phyloP scores from a whole-genome alignment of 2,888 invertebrate species.

The Xylota sylvarum region DNA sequence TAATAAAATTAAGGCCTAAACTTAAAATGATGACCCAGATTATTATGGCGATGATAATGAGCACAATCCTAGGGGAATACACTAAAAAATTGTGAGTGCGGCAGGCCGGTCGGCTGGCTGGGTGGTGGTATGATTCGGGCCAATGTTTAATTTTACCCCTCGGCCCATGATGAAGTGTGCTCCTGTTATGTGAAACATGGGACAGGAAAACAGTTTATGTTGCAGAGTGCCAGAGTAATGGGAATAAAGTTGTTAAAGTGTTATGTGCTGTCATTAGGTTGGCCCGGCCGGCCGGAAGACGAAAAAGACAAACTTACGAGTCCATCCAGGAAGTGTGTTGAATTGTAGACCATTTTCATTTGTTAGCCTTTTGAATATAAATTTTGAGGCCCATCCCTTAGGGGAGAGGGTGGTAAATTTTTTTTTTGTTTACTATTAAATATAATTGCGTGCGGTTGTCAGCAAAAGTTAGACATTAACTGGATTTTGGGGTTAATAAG shows the following conservation, averaged over 20 bases:
- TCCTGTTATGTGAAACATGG: slow-evolving; percentile 12
- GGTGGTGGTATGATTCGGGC: background rate
- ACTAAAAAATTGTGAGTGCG: slow-evolving; percentile 13
- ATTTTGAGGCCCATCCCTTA: slow-evolving; percentile 17
- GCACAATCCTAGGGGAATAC: slow-evolving; percentile 32
- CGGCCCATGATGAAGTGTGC: slow-evolving; percentile 18
- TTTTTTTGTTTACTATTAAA: slow-evolving; percentile 15
- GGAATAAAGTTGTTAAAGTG: slow-evolving; percentile 33
- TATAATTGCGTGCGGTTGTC: slow-evolving; percentile 41
- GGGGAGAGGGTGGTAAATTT: slow-evolving; percentile 13
- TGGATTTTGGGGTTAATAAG: slow-evolving; percentile 29
- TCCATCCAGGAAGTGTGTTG: slow-evolving; percentile 1
- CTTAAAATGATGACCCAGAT: slow-evolving; percentile 42
- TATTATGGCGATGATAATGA: slow-evolving; percentile 42
- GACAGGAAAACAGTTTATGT: slow-evolving; percentile 26
- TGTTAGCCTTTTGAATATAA: slow-evolving; percentile 27
- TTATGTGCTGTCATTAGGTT: background rate
- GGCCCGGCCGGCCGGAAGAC: background rate
- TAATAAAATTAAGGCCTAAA: slow-evolving; percentile 45
- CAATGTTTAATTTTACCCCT: slow-evolving; percentile 10
- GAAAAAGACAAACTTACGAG: background rate
- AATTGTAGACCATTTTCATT: slow-evolving; percentile 18
- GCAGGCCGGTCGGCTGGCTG: background rate
- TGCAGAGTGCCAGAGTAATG: slow-evolving; percentile 16
- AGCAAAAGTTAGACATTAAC: slow-evolving; percentile 15